Evolutionary conservation across 2,113 vertebrate genomes (phyloP).

Genomic region (Myodes glareolus): DNA sequence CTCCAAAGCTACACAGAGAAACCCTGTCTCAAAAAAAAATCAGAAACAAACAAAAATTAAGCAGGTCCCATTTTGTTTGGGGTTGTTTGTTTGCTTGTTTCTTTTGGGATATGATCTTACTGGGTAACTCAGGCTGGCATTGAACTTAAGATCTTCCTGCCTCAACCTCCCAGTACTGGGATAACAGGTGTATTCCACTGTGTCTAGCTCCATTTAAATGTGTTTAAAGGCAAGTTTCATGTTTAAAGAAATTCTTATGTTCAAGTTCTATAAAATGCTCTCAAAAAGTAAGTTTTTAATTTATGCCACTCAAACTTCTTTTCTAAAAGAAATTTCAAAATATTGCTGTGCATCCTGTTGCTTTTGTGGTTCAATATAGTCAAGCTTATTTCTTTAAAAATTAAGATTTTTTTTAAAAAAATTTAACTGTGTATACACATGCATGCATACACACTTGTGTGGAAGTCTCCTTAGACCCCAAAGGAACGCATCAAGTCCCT

Average conservation of each 20-base stretch:
- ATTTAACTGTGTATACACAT: rapidly evolving
- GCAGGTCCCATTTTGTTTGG: neutral
- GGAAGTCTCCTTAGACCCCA: neutral
- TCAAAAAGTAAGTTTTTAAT: neutral
- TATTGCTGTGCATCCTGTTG: neutral
- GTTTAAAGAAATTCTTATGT: constrained; percentile 36
- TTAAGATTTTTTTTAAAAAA: neutral
- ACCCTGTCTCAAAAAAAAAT: too few species aligned
- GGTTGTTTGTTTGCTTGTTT: neutral
- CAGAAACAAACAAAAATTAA: neutral
- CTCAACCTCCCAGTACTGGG: neutral
- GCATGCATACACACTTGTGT: neutral
- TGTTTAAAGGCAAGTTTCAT: constrained; percentile 49
- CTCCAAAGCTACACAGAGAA: too few species aligned
- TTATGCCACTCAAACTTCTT: neutral
- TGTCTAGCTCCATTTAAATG: neutral
- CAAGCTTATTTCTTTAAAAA: neutral
- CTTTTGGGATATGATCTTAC: neutral
- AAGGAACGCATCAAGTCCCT: neutral
- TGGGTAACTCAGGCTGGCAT: neutral
- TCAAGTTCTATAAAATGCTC: constrained; percentile 25
- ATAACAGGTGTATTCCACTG: neutral
- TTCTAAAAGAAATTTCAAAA: constrained; percentile 15
- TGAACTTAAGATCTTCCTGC: neutral
- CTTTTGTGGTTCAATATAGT: neutral